Conservation (phyloP, 2,888 invertebrate species). For the Folsomia candida region DNA sequence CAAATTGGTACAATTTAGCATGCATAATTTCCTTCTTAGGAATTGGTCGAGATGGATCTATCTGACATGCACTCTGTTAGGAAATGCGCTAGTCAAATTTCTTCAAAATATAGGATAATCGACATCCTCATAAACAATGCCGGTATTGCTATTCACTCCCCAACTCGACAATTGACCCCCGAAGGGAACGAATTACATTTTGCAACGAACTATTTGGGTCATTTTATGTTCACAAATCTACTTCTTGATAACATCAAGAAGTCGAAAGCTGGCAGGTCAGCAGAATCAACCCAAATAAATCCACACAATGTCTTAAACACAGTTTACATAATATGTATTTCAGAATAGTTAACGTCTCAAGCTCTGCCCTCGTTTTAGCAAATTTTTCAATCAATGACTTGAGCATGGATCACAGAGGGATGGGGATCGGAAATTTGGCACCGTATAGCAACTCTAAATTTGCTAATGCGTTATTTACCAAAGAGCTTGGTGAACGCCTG, state of each 20-base stretch:
- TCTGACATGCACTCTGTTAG: conserved; percentile 70
- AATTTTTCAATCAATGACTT: conserved; percentile 47
- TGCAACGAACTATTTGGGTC: conserved; percentile 78
- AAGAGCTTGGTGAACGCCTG: conserved; percentile 50
- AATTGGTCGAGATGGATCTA: conserved; percentile 73
- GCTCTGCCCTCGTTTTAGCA: conserved; percentile 50
- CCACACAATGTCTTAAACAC: too few species aligned
- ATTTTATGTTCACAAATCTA: conserved; percentile 76
- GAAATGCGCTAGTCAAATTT: conserved; percentile 67
- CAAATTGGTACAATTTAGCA: too few species aligned
- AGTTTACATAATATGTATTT: too few species aligned
- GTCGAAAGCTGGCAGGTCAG: too few species aligned
- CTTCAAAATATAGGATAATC: conserved; percentile 58
- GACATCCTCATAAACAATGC: conserved; percentile 33
- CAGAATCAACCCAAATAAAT: too few species aligned
- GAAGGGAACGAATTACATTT: conserved; percentile 78
- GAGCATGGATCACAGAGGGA: conserved; percentile 25
- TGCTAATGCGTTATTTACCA: conserved; percentile 52
- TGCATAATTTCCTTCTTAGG: too few species aligned
- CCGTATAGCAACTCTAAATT: conserved; percentile 53
- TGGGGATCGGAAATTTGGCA: conserved; percentile 35
- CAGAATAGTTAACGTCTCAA: conserved; percentile 51
- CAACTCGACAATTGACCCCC: conserved; percentile 58
- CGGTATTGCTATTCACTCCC: conserved; percentile 52
- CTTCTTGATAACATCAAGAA: conserved; percentile 66